Percentiles rank a stretch among this genome's conserved stretches.
Evolutionary conservation across 1,140 invertebrate species (phyloP).

Genomic region (Neelides sp.): DNA sequence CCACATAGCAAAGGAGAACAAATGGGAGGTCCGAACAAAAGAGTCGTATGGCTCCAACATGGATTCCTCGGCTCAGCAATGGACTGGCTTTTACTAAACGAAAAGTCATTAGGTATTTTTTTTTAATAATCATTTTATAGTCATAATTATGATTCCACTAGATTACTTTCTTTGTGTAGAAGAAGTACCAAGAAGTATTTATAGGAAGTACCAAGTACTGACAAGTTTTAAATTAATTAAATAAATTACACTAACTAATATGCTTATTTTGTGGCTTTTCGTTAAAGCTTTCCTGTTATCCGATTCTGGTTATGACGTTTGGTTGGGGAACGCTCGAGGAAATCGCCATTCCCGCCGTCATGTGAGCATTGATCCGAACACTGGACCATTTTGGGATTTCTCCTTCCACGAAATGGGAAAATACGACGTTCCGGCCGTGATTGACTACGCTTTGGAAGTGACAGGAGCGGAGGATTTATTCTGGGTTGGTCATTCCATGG

Average conservation of each 20-base stretch:
- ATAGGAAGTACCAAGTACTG: neutral
- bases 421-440: slow-evolving; percentile 51
- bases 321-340: slow-evolving; percentile 39
- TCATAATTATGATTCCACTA: no score
- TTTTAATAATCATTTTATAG: no score
- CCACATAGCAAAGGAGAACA: slow-evolving; percentile 33
- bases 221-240: neutral
- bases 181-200: slow-evolving; percentile 45
- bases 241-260: slow-evolving; percentile 40
- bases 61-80: slow-evolving; percentile 52
- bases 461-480: slow-evolving; percentile 44
- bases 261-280: slow-evolving; percentile 41
- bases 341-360: slow-evolving; percentile 37
- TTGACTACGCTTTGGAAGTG: slow-evolving; percentile 47
- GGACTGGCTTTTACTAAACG: slow-evolving; percentile 50
- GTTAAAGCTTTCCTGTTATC: slow-evolving; percentile 34
- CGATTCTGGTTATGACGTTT: slow-evolving; percentile 38
- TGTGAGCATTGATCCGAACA: no score
- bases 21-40: slow-evolving; percentile 34
- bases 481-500: slow-evolving; percentile 54
- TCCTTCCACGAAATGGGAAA: slow-evolving; percentile 41
- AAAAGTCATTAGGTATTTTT: no score
- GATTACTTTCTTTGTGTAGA: no score
- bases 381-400: no score
- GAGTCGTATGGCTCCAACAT: slow-evolving; percentile 50